Evolutionary conservation across 2,113 vertebrate species (phyloP).

Genomic region (Menura novaehollandiae): DNA sequence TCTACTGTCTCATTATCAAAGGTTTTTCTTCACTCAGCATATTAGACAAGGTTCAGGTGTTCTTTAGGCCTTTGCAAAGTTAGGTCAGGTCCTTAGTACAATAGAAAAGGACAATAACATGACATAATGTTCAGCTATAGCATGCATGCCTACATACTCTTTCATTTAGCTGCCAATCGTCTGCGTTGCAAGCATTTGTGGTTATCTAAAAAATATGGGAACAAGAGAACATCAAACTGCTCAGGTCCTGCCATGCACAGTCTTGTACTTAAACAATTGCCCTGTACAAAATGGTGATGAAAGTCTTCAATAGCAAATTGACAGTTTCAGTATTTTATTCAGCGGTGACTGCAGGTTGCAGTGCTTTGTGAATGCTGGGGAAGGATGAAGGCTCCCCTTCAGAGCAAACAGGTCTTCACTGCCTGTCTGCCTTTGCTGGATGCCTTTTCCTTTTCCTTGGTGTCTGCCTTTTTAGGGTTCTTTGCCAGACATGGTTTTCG

Average conservation of each 20-base stretch:
- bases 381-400: background rate
- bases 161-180: background rate
- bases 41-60: background rate
- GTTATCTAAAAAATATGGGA: background rate
- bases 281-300: background rate
- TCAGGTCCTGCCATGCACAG: background rate
- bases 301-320: background rate
- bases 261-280: background rate
- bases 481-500: background rate
- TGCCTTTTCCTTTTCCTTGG: background rate
- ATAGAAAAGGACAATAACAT: background rate
- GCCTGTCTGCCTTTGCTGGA: background rate
- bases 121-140: background rate
- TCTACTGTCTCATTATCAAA: background rate
- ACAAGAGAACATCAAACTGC: background rate
- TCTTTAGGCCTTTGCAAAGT: background rate
- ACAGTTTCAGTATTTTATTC: background rate
- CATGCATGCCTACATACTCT: background rate
- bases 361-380: background rate
- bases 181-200: background rate
- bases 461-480: background rate
- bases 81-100: background rate
- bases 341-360: fast-evolving
- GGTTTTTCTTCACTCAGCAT: background rate
- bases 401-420: fast-evolving